Evolutionary conservation across 2,888 invertebrate species (phyloP).

Genomic region (Eristalinus sepulchralis): DNA sequence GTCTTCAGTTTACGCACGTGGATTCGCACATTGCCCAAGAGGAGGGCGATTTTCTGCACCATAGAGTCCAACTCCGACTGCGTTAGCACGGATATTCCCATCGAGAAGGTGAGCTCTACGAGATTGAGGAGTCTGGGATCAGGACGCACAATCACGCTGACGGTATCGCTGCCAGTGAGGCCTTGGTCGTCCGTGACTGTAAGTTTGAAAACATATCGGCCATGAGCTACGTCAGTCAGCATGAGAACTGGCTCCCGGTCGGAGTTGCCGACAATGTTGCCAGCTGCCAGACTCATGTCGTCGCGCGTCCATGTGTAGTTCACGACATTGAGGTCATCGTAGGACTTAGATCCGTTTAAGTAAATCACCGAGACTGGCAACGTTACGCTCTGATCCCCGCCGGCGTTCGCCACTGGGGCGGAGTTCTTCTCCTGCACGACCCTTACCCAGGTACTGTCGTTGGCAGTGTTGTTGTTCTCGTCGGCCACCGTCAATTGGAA

Average conservation of each 20-base stretch:
- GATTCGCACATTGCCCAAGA: constrained; percentile 87
- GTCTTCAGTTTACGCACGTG: constrained; percentile 83
- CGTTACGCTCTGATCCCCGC: constrained; percentile 90
- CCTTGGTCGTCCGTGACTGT: constrained; percentile 96
- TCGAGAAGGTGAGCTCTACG: constrained; percentile 90
- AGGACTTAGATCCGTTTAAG: constrained; percentile 92
- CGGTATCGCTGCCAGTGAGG: constrained; percentile 89
- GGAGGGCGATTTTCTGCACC: constrained; percentile 88
- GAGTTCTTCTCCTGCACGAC: constrained; percentile 95
- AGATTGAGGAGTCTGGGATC: constrained; percentile 89
- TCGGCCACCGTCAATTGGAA: constrained; percentile 92
- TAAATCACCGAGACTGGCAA: constrained; percentile 89
- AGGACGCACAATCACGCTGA: constrained; percentile 90
- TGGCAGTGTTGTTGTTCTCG: constrained; percentile 91
- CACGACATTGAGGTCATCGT: constrained; percentile 92
- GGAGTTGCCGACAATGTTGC: constrained; percentile 88
- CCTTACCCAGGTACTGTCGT: constrained; percentile 87
- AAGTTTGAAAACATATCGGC: constrained; percentile 93
- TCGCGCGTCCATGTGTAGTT: constrained; percentile 92
- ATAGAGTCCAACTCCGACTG: constrained; percentile 85
- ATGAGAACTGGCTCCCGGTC: constrained; percentile 90
- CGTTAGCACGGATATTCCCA: constrained; percentile 86
- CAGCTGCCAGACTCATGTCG: constrained; percentile 90
- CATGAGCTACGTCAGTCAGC: constrained; percentile 92
- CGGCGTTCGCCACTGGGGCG: constrained; percentile 93